Evolutionary conservation across 1,140 invertebrate genomes (phyloP), one percentile per base, ranked within the genome.

Genomic region (Papilio polytes): DNA sequence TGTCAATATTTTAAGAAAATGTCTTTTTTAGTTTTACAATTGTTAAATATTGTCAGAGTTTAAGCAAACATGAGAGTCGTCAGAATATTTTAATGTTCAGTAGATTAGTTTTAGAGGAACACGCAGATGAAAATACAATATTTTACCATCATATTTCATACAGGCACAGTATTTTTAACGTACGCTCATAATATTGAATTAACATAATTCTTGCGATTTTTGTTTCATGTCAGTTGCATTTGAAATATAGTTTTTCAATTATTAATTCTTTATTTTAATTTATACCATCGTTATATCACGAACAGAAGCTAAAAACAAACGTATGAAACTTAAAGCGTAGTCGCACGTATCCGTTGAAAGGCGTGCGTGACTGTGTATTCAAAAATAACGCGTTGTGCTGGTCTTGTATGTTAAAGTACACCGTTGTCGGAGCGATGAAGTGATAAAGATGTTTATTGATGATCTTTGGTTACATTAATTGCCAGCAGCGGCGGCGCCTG

Each of bases 381-480:
- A 90, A 90, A 91, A 90, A 76, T 90, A 90, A 88, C 85, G 82
- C 88, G 87, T 83, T 85, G 82, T 87, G 87, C 84, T 85, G 88
- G 87, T 85, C 85, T 86, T 89, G 89, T 89, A 88, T 90, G 86
- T 89, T 91, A 88, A 90, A 90, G 88, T 90, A 87, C 88, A 87
- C 78, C 83, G 85, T 84, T 92, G 90, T 92, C 90, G 89, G 87
- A 86, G 88, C 89, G 92, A 94, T 94, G 92, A 91, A 92, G 91
- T 93, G 93, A 94, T 94, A 94, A 94, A 94, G 89, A 88, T 92
- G 90, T 92, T 94, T 94, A 94, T 93, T 94, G 92, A 94, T 94
- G 92, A 94, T 94, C 91, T 93, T 93, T 86, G 86, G 89, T 89
- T 89, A 90, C 91, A 91, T 93, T 94, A 94, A 94, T 94, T 94